These are phyloP conservation scores for Drosophila atripex DNA, from an alignment of 2,888 invertebrate genomes.

Conservation along the genomic window DNA sequence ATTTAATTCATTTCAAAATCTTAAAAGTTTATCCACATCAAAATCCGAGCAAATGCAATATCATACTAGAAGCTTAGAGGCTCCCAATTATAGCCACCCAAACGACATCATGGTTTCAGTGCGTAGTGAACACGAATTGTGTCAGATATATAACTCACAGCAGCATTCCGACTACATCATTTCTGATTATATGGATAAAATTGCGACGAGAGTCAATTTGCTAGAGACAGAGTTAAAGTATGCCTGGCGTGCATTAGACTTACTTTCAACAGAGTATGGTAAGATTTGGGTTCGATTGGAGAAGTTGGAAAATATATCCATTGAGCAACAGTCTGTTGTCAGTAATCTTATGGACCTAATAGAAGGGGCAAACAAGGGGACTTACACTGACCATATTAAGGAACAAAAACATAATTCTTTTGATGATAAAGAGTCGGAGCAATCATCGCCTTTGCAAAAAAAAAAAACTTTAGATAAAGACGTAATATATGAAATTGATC, in stretches of 20 bases:
- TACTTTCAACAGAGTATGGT: conserved; percentile 95
- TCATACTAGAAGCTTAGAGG: conserved; percentile 34
- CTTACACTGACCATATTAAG: conserved; percentile 32
- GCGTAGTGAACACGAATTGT: conserved; percentile 81
- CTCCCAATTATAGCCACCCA: background rate
- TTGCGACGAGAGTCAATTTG: conserved; percentile 93
- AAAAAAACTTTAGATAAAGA: conserved; percentile 20
- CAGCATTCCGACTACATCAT: conserved; percentile 90
- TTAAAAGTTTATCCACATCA: background rate
- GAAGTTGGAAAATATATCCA: conserved; percentile 92
- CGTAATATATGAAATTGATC: conserved; percentile 16
- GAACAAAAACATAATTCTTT: background rate
- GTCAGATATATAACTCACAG: conserved; percentile 83
- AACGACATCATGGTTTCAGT: conserved; percentile 71
- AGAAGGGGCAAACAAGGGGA: conserved; percentile 54
- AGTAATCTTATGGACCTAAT: conserved; percentile 88
- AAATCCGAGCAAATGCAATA: conserved; percentile 49
- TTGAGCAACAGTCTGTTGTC: conserved; percentile 96
- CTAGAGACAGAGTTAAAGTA: conserved; percentile 95
- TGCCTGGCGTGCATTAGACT: conserved; percentile 95
- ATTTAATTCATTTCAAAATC: background rate
- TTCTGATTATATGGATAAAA: conserved; percentile 95
- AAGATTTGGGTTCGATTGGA: conserved; percentile 97
- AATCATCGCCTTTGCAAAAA: conserved; percentile 14
- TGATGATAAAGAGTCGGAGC: conserved; percentile 7